A percentile compares a stretch with the other conserved stretches of the same genome.
These are phyloP conservation scores for Notodonta ziczac DNA, from an alignment of 2,888 invertebrate species.

Conservation along the genomic window DNA sequence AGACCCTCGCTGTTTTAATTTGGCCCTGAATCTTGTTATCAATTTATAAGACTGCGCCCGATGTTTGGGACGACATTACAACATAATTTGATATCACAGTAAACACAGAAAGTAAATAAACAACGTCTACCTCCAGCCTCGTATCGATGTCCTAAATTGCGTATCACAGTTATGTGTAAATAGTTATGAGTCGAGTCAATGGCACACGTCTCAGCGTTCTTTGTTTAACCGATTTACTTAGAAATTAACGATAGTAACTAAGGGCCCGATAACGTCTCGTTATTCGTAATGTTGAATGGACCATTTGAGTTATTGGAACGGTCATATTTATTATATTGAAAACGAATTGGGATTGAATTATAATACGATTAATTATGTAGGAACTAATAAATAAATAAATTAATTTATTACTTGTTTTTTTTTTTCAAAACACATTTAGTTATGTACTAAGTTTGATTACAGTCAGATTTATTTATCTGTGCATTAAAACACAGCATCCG, in stretches of 20 bases:
- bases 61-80: background rate
- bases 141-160: conserved; percentile 49
- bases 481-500: too few species aligned
- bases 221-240: conserved; percentile 55
- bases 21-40: too few species aligned
- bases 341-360: too few species aligned
- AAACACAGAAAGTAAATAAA: conserved; percentile 4
- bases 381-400: too few species aligned
- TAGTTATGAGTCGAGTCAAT: conserved; percentile 44
- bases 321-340: conserved; percentile 3
- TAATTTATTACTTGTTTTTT: too few species aligned
- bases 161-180: conserved; percentile 54
- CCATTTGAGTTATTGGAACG: conserved; percentile 4
- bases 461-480: too few species aligned
- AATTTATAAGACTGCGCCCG: too few species aligned
- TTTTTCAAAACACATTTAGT: too few species aligned
- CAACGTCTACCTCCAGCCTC: conserved; percentile 5
- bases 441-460: too few species aligned
- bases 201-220: conserved; percentile 42
- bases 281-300: conserved; percentile 29
- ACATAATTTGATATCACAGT: background rate
- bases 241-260: conserved; percentile 48
- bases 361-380: too few species aligned
- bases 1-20: too few species aligned
- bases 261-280: conserved; percentile 25